Base-by-base conservation (phyloP, 2,797 vertebrate species). In the Aldrovandia affinis region DNA sequence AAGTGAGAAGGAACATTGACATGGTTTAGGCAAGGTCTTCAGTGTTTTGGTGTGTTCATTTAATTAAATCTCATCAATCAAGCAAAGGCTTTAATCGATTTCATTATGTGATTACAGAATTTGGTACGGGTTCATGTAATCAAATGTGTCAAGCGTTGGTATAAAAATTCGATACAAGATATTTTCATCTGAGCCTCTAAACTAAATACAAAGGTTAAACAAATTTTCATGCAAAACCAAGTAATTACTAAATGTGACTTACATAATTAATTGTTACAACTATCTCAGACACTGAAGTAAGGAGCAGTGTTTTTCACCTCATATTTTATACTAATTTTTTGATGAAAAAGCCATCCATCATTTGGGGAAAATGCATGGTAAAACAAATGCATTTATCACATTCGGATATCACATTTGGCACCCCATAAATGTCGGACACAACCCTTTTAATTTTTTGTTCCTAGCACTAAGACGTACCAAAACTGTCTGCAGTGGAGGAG, bases 61-160 rank as follows among this genome's bases (percentile, higher is more conserved):
- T 61, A 61, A 61, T 61, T 61, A n/a, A n/a, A 61, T 61, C 57
- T 61, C 57, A 83, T 78, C 73, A 83, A 83, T 83, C 77, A 61
- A 39, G 82, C 70, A 42, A 77, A 50, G 50, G 30, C 75, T 9
- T 82, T 20, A 82, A 83, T 77, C 52, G n/a, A 18, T 44, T 83
- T 61, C 73, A 83, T 55, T 52, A 61, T 78, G 73, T 44, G 57
- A 83, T 59, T 61, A 39, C 25, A 78, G 59, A 83, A 83, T 54
- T 78, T 52, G 77, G n/a, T n/a, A n/a, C n/a, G n/a, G 50, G 63
- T 78, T 83, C 25, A 55, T 55, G 77, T 83, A 59, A 83, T 55
- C n/a, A n/a, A n/a, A n/a, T n/a, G n/a, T n/a, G n/a, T n/a, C n/a
- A n/a, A n/a, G n/a, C n/a, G n/a, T n/a, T n/a, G n/a, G n/a, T n/a